These are phyloP conservation scores for Mustela lutreola DNA, from an alignment of 2,113 vertebrate species.

Conservation along the genomic window DNA sequence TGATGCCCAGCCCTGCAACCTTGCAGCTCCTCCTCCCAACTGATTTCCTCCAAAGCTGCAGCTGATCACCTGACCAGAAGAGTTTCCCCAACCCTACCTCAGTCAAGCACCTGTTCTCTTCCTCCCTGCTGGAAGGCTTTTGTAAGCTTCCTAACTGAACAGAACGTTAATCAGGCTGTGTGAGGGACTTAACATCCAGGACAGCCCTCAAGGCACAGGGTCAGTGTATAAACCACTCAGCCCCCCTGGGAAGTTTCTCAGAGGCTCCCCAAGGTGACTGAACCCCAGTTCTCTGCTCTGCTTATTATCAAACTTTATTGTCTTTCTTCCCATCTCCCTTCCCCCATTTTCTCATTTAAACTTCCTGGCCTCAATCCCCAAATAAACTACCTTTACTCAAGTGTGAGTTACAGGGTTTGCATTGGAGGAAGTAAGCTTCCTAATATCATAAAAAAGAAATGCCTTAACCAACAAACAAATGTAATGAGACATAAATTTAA, in stretches of 20 bases:
- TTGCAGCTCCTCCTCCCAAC: background rate
- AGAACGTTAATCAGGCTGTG: background rate
- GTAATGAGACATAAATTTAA: background rate
- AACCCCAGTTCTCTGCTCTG: background rate
- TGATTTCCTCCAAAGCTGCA: background rate
- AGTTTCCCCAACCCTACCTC: background rate
- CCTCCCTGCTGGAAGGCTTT: background rate
- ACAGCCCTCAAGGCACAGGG: background rate
- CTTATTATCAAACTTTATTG: background rate
- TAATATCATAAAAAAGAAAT: background rate
- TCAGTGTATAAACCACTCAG: background rate
- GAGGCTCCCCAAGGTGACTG: too few species aligned
- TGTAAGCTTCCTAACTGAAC: background rate
- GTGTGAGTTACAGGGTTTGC: background rate
- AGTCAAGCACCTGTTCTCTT: background rate
- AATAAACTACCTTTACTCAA: background rate
- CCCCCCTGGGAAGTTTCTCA: background rate
- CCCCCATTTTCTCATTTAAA: background rate
- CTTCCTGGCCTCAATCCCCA: background rate
- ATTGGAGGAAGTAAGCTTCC: background rate
- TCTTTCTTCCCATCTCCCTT: background rate
- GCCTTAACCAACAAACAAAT: background rate
- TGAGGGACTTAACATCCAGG: background rate
- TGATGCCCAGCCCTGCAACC: background rate
- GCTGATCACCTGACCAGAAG: background rate